Evolutionary conservation across 2,888 invertebrate genomes (phyloP).

Genomic region (Digitonthophagus gazella): DNA sequence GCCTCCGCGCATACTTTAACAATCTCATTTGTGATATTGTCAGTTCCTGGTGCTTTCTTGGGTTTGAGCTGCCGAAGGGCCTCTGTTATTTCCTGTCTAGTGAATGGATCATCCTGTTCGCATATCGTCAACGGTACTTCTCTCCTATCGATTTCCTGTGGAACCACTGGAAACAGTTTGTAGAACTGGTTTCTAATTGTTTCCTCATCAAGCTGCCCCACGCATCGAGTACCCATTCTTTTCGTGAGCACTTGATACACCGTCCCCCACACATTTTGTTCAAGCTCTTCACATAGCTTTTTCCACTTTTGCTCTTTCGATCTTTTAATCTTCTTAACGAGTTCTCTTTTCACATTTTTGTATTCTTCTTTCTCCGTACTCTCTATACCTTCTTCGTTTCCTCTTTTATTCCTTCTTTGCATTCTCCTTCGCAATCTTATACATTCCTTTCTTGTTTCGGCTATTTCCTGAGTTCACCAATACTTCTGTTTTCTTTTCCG

Average conservation of each 20-base stretch:
- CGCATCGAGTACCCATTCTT: too few species aligned
- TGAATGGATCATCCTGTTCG: not conserved
- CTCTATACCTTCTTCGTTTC: not conserved
- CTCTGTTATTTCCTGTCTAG: not conserved
- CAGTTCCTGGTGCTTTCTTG: not conserved
- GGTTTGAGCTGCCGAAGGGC: not conserved
- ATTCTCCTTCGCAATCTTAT: not conserved
- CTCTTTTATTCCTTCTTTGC: not conserved
- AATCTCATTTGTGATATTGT: not conserved
- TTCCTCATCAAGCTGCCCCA: not conserved
- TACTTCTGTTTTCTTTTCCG: too few species aligned
- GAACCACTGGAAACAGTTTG: too few species aligned
- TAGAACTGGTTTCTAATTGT: not conserved
- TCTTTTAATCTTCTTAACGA: not conserved
- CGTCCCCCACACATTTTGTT: too few species aligned
- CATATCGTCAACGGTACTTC: not conserved
- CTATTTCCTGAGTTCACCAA: too few species aligned
- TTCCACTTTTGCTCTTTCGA: not conserved
- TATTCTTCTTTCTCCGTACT: not conserved
- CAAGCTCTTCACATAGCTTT: not conserved
- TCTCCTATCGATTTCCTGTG: too few species aligned
- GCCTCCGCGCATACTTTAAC: too few species aligned
- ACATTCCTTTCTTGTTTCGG: not conserved
- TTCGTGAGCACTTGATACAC: too few species aligned
- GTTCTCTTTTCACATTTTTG: constrained; percentile 1